Percentiles rank a stretch among this genome's conserved stretches.
Evolutionary conservation across 1,140 invertebrate species (phyloP).

Genomic region (Lysiphlebus fabarum): DNA sequence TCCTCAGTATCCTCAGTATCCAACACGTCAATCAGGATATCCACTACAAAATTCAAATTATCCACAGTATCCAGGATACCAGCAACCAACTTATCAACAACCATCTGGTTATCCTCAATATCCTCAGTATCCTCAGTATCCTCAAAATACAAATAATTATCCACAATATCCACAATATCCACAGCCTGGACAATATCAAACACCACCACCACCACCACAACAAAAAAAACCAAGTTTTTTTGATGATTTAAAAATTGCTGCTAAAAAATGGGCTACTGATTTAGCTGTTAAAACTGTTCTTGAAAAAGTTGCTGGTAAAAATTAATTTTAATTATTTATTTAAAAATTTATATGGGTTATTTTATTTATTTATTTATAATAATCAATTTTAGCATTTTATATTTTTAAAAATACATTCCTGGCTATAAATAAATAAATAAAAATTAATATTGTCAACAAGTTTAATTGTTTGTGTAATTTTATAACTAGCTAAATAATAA

Average conservation of each 20-base stretch:
- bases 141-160: constrained; percentile 2
- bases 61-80: constrained; percentile 22
- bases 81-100: constrained; percentile 28
- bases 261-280: constrained; percentile 39
- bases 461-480: too few relatives aligned
- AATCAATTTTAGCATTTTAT: too few relatives aligned
- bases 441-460: too few relatives aligned
- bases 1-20: constrained; percentile 24
- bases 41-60: constrained; percentile 16
- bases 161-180: constrained; percentile 21
- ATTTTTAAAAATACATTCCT: too few relatives aligned
- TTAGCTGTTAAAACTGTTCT: constrained; percentile 41
- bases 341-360: too few relatives aligned
- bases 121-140: constrained; percentile 24
- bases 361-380: too few relatives aligned
- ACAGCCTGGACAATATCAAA: constrained; percentile 24
- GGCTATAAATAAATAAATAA: too few relatives aligned
- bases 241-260: constrained; percentile 40
- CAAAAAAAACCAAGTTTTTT: constrained; percentile 40
- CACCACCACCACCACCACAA: constrained; percentile 24
- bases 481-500: too few relatives aligned
- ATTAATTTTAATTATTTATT: too few relatives aligned
- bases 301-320: constrained; percentile 39
- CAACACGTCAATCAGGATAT: constrained; percentile 16
- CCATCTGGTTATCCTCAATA: constrained; percentile 24